These are phyloP conservation scores for Cyclura pinguis DNA, from an alignment of 2,797 vertebrate species.

Conservation along the genomic window DNA sequence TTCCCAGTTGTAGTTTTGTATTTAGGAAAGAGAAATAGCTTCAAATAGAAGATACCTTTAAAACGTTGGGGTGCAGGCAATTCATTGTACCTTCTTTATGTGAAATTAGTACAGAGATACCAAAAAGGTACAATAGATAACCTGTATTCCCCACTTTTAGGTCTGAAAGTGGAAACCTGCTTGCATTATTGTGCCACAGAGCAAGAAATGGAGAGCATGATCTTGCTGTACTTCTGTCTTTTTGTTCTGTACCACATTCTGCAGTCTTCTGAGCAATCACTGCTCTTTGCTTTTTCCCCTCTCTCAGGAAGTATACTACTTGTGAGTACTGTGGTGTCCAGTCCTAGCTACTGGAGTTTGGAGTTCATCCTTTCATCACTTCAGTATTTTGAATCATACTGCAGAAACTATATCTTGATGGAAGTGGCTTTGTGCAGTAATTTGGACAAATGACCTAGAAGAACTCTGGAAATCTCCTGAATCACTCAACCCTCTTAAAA, in stretches of 20 bases:
- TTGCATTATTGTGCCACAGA: not conserved
- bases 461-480: slow-evolving; percentile 47
- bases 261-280: not conserved
- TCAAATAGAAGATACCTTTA: not conserved
- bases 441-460: slow-evolving; percentile 68
- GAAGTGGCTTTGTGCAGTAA: slow-evolving; percentile 53
- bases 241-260: not conserved
- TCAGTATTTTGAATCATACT: slow-evolving; percentile 38
- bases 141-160: not conserved
- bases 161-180: not conserved
- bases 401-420: slow-evolving; percentile 37
- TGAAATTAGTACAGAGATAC: slow-evolving; percentile 7
- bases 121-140: slow-evolving; percentile 1
- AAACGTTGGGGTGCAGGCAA: not conserved
- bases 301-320: not conserved
- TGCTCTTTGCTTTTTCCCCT: not conserved
- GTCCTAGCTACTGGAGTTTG: slow-evolving; percentile 6
- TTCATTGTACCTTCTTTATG: not conserved
- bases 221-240: not conserved
- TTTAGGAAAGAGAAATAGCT: not conserved
- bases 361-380: slow-evolving; percentile 57
- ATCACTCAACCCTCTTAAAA: slow-evolving; percentile 66
- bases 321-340: not conserved
- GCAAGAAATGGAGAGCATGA: not conserved
- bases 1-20: not conserved